Evolutionary conservation across 2,113 vertebrate species (phyloP), one percentile per base, ranked within the genome.

Genomic region (Urocitellus parryii): DNA sequence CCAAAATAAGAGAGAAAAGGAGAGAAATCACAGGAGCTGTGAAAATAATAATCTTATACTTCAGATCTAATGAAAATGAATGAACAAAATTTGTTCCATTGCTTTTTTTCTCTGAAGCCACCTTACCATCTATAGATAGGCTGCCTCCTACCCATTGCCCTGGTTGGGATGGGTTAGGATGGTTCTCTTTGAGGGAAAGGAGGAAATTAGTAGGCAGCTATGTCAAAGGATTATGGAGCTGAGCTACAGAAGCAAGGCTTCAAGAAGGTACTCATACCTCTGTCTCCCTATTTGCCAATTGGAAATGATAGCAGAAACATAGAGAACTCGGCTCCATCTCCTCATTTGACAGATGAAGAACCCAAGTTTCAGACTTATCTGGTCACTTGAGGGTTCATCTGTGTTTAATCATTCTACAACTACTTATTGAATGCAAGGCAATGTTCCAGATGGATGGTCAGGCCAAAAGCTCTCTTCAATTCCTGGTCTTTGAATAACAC

Each of bases 381-480:
- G 78, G 88, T 37, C 74, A 67, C 42, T 78, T 78, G 29, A 37
- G 32, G 14, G 17, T 45, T 34, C 39, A 24, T 79, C 29, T 80
- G 34, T 65, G 63, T 61, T 90, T 95, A 95, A 84, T 67, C 80
- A 87, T 88, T 87, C 56, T 83, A 67, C 51, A 56, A 17, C 82
- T 88, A 78, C 48, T 73, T 73, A 67, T 1, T 42, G 34, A 84
- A 56, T 76, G 72, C 45, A 20, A 34, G 67, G 48, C 48, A 85
- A 45, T 48, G 29, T 80, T 68, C 8, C 8, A 5, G 72, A 45
- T 37, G 11, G 81, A 39, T 63, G 48, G 48, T 48, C 45, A 70
- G n/a, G 51, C 58, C 91, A 72, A 96, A 95, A 77, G 20, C 25
- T 94, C 37, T 76, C 74, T 73, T 39, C 63, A 89, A 85, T 94